Base-by-base conservation (phyloP, 2,113 vertebrate species). In the Apistogramma diplotaenia region DNA sequence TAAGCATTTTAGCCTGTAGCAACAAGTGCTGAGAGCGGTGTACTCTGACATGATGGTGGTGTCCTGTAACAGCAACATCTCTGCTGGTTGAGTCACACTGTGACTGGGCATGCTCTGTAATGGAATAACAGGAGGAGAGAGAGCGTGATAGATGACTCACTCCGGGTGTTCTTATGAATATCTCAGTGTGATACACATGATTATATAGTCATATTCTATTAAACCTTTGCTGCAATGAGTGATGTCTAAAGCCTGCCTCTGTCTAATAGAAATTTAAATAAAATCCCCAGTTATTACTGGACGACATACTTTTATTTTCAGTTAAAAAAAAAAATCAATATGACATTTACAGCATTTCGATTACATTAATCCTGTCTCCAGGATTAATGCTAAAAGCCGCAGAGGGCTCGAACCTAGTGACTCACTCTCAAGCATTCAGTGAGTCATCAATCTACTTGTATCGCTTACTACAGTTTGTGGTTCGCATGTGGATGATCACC, bases 71-170 rank as follows among this genome's bases (percentile, higher is more conserved):
- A 55, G 77, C 80, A 65, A 57, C 55, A 59, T 57, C 33, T 25
- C 25, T 18, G 60, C 84, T 60, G 79, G 65, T 79, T 93, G 92
- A 91, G 81, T 90, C 89, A 90, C 33, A 21, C 29, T 75, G 78
- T 81, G 76, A 81, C 85, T 72, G 56, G 56, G 71, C 85, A 88
- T 59, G 84, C 85, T 88, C 70, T 78, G 76, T 80, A 86, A 91
- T 87, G 61, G 29, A 76, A 85, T 85, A 59, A 82, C 25, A 27
- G 77, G 54, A 78, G 29, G 57, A 55, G 35, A 73, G 35, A 73
- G 21, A 73, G 55, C 74, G 62, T 43, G 82, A 89, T 57, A 33
- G 84, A 87, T 91, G 92, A 93, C 82, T 92, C 91, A 93, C 76
- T 83, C 76, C 1, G 72, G 46, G 80, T 91, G 85, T 89, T 84